These are phyloP conservation scores for Ormia ochracea DNA, from an alignment of 2,888 invertebrate genomes.

Conservation along the genomic window DNA sequence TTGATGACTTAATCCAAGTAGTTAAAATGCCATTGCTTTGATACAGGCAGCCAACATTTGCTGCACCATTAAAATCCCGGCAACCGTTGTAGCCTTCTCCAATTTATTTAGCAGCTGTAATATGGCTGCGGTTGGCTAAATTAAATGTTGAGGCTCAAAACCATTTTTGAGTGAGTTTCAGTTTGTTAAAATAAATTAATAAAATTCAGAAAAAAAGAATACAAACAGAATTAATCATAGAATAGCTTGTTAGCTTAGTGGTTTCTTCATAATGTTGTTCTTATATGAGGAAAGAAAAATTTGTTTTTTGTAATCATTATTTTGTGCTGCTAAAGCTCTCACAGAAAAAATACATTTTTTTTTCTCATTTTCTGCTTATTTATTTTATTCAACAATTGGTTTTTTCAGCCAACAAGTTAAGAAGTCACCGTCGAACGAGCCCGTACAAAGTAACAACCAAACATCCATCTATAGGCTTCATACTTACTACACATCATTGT, in stretches of 20 bases:
- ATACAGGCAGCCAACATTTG: background rate
- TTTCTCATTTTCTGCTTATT: background rate
- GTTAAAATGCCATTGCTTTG: slow-evolving; percentile 52
- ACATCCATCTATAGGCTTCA: slow-evolving; percentile 26
- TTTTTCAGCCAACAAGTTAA: slow-evolving; percentile 1
- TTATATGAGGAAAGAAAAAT: background rate
- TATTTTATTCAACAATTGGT: slow-evolving; percentile 23
- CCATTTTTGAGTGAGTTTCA: slow-evolving; percentile 35
- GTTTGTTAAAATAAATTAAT: slow-evolving; percentile 52
- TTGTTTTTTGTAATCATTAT: slow-evolving; percentile 45
- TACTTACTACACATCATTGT: slow-evolving; percentile 22
- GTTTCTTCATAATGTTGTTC: slow-evolving; percentile 48
- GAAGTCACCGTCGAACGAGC: slow-evolving; percentile 2
- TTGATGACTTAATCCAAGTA: slow-evolving; percentile 66
- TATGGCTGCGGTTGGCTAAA: slow-evolving; percentile 50
- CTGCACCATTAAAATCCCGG: background rate
- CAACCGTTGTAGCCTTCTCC: background rate
- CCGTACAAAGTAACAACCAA: background rate
- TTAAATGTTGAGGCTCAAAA: slow-evolving; percentile 37
- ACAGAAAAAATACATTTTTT: too few relatives aligned
- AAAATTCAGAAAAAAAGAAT: slow-evolving; percentile 17
- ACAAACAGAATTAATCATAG: too few relatives aligned
- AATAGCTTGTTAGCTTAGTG: slow-evolving; percentile 53
- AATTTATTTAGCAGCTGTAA: background rate
- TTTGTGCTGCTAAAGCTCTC: background rate